Conservation (phyloP, 2,797 vertebrate genomes). For the Enoplosus armatus region DNA sequence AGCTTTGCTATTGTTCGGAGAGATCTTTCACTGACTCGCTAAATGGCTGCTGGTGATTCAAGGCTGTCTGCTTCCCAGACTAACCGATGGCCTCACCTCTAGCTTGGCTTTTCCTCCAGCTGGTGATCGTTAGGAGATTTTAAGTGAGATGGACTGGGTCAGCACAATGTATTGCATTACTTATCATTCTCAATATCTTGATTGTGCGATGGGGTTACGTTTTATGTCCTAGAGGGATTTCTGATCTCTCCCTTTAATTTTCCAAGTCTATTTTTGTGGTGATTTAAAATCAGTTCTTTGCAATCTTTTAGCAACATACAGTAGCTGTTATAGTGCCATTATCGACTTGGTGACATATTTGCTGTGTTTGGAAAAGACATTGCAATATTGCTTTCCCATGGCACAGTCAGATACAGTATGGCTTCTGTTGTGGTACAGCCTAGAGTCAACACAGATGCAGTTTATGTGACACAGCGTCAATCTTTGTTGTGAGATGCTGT, state of each 20-base stretch:
- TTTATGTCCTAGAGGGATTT: background rate
- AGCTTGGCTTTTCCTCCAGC: constrained; percentile 23
- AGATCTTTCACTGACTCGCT: constrained; percentile 44
- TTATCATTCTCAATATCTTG: constrained; percentile 15
- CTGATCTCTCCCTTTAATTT: no score
- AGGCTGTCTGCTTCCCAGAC: constrained; percentile 48
- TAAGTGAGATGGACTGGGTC: constrained; percentile 34
- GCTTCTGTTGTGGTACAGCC: constrained; percentile 25
- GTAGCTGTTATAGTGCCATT: constrained; percentile 5
- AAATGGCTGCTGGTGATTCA: constrained; percentile 57
- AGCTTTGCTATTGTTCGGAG: constrained; percentile 53
- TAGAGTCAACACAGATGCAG: constrained; percentile 31
- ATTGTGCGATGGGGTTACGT: background rate
- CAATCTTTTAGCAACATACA: background rate
- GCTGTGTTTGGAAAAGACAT: constrained; percentile 13
- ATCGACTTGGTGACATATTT: constrained; percentile 10
- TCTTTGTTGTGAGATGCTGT: constrained; percentile 42
- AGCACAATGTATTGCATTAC: background rate
- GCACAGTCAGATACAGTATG: background rate
- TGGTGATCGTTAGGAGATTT: constrained; percentile 15
- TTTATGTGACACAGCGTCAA: constrained; percentile 19
- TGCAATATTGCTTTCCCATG: constrained; percentile 1
- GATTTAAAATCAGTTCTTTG: no score
- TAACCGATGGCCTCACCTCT: constrained; percentile 32
- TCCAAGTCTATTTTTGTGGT: no score